Base-by-base conservation (phyloP, 2,113 vertebrate genomes). In the Syngnathus floridae region DNA sequence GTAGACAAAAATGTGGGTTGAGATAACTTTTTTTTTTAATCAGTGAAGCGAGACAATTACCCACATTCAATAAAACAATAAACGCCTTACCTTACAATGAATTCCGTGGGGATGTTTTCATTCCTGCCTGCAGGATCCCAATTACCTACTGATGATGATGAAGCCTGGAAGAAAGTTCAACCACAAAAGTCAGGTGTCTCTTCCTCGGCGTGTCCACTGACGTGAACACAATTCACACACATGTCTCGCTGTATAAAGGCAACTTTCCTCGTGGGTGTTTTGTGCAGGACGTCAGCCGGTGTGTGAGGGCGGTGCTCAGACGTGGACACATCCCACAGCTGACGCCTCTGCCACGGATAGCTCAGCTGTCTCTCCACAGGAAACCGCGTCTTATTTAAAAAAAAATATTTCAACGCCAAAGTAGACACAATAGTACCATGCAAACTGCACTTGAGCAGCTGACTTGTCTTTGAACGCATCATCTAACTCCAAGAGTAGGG, bases 241-340 rank as follows among this genome's bases (percentile, higher is more conserved):
- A 48, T 36, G 37, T 1, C 49, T 5, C 49, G n/a, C 3, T n/a
- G 1, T 35, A 49, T 60, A 67, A 70, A 48, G 0, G 26, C n/a
- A 45, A 36, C 70, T 67, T 41, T 77, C 83, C 67, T 72, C 56
- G 58, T 66, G n/a, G 57, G 36, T 60, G 19, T 38, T 60, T 19
- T 9, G 9, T 60, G 57, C 57, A 40, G 57, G 57, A 60, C 19
- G 57, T 41, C 59, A 61, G 59, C 59, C 59, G 59, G 59, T 61
- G 59, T 43, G 11, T 19, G 69, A 68, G 79, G 86, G 86, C 83
- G 86, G 84, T 37, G 73, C 83, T 78, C 65, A 17, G 14, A 19
- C 9, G 38, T 64, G 22, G 69, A 72, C 77, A 75, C 62, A 64
- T 72, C 77, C 67, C 69, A 54, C 59, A 61, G 62, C 69, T 67